Evolutionary conservation across 1,140 invertebrate species (phyloP).

Genomic region (Platyscapa corneri): DNA sequence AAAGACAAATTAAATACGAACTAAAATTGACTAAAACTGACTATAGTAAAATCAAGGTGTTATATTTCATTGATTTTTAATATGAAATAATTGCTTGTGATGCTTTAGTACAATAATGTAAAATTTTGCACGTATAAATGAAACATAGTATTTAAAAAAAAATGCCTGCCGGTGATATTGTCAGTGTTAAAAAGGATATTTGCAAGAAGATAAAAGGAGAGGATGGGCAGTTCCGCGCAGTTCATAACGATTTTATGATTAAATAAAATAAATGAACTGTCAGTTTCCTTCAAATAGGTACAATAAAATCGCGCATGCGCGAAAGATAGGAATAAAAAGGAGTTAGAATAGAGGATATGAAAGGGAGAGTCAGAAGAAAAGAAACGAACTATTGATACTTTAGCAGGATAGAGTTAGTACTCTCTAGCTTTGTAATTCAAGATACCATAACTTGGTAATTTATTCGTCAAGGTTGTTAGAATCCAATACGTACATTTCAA

Average conservation of each 20-base stretch:
- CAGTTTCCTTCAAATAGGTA: not conserved
- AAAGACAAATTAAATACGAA: too few relatives aligned
- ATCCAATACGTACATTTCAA: not conserved
- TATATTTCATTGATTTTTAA: too few relatives aligned
- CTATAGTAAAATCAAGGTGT: too few relatives aligned
- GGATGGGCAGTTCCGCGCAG: not conserved
- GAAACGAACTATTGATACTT: conserved; percentile 1
- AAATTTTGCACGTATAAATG: not conserved
- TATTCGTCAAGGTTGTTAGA: not conserved
- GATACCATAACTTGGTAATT: not conserved
- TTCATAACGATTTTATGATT: conserved; percentile 1
- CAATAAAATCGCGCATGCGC: not conserved
- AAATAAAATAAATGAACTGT: conserved; percentile 25
- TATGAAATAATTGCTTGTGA: not conserved
- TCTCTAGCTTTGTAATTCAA: too few relatives aligned
- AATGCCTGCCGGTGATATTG: not conserved
- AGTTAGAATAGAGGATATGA: not conserved
- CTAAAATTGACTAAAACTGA: too few relatives aligned
- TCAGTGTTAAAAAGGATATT: not conserved
- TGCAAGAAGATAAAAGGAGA: not conserved
- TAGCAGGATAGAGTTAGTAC: not conserved
- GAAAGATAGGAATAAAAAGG: not conserved
- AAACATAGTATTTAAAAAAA: not conserved
- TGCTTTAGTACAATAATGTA: not conserved
- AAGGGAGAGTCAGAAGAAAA: not conserved